Conservation (phyloP, 2,888 invertebrate genomes). For the Chironomus riparius region DNA sequence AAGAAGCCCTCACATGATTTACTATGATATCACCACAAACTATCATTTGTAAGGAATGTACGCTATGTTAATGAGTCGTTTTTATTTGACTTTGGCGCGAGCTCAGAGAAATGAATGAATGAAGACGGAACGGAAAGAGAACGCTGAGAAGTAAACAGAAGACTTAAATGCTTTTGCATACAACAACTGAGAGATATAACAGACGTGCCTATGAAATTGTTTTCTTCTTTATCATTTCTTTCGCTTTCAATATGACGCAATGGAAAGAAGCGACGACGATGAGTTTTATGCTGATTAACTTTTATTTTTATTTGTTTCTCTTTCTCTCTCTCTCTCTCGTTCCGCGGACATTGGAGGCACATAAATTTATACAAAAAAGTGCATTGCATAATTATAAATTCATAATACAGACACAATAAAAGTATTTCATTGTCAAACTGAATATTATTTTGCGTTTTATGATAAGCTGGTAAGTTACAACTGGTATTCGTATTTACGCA, state of each 20-base stretch:
- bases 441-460: too few relatives aligned
- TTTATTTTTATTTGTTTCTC: background rate
- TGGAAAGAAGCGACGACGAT: background rate
- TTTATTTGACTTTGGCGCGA: background rate
- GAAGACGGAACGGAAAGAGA: background rate
- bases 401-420: background rate
- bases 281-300: too few relatives aligned
- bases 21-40: background rate
- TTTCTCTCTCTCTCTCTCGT: background rate
- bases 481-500: background rate
- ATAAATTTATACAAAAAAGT: background rate
- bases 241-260: constrained; percentile 16
- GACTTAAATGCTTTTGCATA: constrained; percentile 11
- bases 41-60: background rate
- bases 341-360: background rate
- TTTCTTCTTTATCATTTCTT: background rate
- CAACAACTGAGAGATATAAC: background rate
- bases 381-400: background rate
- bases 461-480: background rate
- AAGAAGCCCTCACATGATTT: background rate
- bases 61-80: background rate
- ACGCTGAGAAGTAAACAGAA: background rate
- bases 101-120: background rate
- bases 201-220: too few relatives aligned
- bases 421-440: constrained; percentile 15